Evolutionary conservation across 2,797 vertebrate genomes (phyloP), one percentile per base, ranked within the genome.

Genomic region (Synaphobranchus kaupii): DNA sequence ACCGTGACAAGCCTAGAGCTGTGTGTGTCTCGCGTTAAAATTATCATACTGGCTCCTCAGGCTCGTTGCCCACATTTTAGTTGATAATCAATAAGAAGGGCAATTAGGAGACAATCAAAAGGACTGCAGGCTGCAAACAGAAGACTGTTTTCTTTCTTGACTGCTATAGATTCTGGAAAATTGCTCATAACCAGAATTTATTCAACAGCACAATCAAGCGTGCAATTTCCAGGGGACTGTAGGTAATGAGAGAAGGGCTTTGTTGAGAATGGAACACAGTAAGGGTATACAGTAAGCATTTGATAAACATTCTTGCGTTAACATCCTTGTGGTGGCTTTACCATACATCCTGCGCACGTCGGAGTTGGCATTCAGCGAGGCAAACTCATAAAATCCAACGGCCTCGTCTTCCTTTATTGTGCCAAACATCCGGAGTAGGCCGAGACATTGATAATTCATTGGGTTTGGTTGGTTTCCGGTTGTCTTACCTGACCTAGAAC

Each of bases 401-500:
- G 78, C 13, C 47, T 2, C 0, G 25, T 9, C 44, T 25, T 13
- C 3, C 78, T 47, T 20, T 7, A 22, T n/a, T 39, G 28, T 39
- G 87, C 78, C 56, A 83, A 81, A 80, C 90, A 83, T 84, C 71
- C 76, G 50, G 83, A 88, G 85, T 89, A 88, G 88, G 89, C 87
- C 89, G 89, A n/a, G 73, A 73, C 52, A 86, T 90, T 88, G 90
- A 91, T 90, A n/a, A 84, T 44, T 86, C 44, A 81, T 73, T 80
- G 87, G 86, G 50, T 89, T 85, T 39, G 39, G 39, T 39, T 86
- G 48, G 82, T 85, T 86, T 87, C 88, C 84, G 89, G 86, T 89
- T 84, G 87, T 88, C 47, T 50, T 71, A 52, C 50, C 84, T 89
- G 85, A 90, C 90, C 86, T 81, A 71, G 83, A 71, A 83, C 89